Evolutionary conservation across 2,797 vertebrate genomes (phyloP).

Genomic region (Neoniphon sammara): DNA sequence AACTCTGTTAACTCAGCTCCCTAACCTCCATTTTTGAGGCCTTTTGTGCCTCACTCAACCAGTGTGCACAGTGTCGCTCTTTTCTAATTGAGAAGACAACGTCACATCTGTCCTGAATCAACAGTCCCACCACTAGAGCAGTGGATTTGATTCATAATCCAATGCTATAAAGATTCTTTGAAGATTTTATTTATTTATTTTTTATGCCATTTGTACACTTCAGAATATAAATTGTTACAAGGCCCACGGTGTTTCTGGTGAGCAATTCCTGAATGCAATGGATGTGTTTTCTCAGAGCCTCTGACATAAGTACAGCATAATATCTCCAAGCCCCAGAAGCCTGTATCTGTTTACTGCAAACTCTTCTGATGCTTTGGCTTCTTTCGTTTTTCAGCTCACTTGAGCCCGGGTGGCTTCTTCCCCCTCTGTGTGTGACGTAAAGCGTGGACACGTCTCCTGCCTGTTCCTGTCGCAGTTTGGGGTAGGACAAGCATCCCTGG

Average conservation of each 20-base stretch:
- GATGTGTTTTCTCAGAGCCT: conserved; percentile 12
- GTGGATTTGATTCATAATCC: background rate
- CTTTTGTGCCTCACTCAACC: too few species aligned
- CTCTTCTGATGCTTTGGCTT: conserved; percentile 16
- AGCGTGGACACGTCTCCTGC: background rate
- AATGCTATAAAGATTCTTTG: conserved; percentile 15
- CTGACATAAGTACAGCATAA: conserved; percentile 50
- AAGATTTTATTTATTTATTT: too few species aligned
- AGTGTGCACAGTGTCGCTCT: too few species aligned
- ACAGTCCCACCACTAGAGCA: too few species aligned
- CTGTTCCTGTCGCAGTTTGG: background rate
- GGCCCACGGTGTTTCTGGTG: conserved; percentile 23
- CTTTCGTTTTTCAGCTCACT: conserved; percentile 12
- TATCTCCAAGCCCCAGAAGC: conserved; percentile 8
- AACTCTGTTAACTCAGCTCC: too few species aligned
- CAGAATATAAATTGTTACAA: conserved; percentile 34
- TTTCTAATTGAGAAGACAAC: too few species aligned
- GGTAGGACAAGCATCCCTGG: conserved; percentile 15
- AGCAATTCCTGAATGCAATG: conserved; percentile 8
- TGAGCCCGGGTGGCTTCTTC: conserved; percentile 1
- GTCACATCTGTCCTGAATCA: too few species aligned
- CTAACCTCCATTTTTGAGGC: too few species aligned
- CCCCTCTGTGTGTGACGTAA: conserved; percentile 5
- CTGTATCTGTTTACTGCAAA: conserved; percentile 7
- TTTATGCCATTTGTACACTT: too few species aligned